Evolutionary conservation across 2,113 vertebrate genomes (phyloP).

Genomic region (Elgaria multicarinata): DNA sequence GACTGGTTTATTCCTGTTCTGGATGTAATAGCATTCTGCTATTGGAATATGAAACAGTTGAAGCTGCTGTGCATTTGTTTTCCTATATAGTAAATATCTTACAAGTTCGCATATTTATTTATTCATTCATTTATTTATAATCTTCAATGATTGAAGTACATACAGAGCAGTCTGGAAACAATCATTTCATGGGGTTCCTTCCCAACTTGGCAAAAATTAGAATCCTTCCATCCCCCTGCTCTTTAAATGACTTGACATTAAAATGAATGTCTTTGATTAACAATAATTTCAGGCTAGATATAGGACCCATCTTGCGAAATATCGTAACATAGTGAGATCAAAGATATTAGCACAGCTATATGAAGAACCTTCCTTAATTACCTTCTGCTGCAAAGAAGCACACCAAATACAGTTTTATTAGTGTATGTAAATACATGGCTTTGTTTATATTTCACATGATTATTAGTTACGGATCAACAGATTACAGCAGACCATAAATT

Average conservation of each 20-base stretch:
- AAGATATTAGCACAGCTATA: conserved; percentile 48
- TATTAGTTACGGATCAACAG: neutral
- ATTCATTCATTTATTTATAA: conserved; percentile 59
- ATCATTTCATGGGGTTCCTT: conserved; percentile 42
- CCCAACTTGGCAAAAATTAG: conserved; percentile 44
- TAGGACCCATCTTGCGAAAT: conserved; percentile 56
- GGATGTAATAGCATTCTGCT: neutral
- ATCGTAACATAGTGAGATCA: conserved; percentile 55
- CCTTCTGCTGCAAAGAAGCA: conserved; percentile 24
- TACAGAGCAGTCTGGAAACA: conserved; percentile 42
- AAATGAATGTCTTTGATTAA: conserved; percentile 49
- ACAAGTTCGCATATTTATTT: conserved; percentile 48
- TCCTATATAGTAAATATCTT: conserved; percentile 34
- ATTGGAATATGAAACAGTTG: conserved; percentile 37
- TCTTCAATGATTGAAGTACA: conserved; percentile 39
- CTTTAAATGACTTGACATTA: conserved; percentile 55
- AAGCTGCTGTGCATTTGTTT: conserved; percentile 19
- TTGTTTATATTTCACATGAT: conserved; percentile 46
- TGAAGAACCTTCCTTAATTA: conserved; percentile 56
- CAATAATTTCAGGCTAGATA: conserved; percentile 33
- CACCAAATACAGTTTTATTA: conserved; percentile 37
- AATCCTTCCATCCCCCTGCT: neutral
- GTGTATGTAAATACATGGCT: conserved; percentile 31
- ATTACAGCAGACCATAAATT: conserved; percentile 27
- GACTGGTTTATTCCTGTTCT: conserved; percentile 24